Conservation (phyloP, 1,140 invertebrate species). For the Sitodiplosis mosellana region DNA sequence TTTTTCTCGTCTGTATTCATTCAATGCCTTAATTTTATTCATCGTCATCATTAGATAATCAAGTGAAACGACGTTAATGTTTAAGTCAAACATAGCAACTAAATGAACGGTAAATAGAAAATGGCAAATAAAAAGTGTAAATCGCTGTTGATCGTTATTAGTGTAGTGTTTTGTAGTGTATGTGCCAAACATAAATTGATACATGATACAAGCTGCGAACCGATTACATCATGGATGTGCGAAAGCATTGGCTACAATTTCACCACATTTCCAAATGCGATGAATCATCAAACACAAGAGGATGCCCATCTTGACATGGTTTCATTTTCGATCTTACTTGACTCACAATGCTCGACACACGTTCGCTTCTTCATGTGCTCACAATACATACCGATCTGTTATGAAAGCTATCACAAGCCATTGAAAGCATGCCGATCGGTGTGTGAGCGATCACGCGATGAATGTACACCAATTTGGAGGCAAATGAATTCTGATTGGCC, state of each 20-base stretch:
- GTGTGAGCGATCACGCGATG: constrained; percentile 75
- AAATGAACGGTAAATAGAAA: no score
- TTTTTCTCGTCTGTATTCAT: no score
- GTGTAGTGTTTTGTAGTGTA: no score
- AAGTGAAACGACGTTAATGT: no score
- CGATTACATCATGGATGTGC: constrained; percentile 94
- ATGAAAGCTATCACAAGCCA: constrained; percentile 78
- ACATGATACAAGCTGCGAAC: no score
- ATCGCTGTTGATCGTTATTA: no score
- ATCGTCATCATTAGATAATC: no score
- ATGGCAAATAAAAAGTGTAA: no score
- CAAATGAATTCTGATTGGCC: constrained; percentile 95
- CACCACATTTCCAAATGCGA: constrained; percentile 89
- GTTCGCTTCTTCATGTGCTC: constrained; percentile 86
- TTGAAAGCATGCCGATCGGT: constrained; percentile 86
- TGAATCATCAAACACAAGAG: constrained; percentile 86
- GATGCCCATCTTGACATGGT: constrained; percentile 84
- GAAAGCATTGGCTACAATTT: constrained; percentile 85
- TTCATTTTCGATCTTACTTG: constrained; percentile 85
- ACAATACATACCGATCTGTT: constrained; percentile 80
- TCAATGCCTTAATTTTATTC: no score
- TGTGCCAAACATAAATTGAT: no score
- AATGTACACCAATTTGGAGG: constrained; percentile 90
- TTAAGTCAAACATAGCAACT: no score
- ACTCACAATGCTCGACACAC: constrained; percentile 80